Evolutionary conservation across 2,113 vertebrate genomes (phyloP).

Genomic region (Alligator sinensis): DNA sequence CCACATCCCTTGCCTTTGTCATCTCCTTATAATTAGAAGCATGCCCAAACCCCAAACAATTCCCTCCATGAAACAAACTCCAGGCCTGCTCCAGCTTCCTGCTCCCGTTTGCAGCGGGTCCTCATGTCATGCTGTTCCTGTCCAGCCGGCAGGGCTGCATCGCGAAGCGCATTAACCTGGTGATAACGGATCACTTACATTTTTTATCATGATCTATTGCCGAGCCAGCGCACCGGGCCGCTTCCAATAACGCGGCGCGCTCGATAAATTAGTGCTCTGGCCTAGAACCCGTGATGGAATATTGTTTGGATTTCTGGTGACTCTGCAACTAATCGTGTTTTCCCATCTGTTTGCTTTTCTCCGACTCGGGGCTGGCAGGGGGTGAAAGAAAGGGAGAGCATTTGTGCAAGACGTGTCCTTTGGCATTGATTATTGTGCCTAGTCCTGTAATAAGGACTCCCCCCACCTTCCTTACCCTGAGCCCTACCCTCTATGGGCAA

Average conservation of each 20-base stretch:
- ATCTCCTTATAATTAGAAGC: too few species aligned
- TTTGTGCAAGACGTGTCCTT: conserved; percentile 24
- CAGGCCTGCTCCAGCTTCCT: not conserved
- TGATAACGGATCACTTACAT: conserved; percentile 58
- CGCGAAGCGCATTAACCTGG: conserved; percentile 60
- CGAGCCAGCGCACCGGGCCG: conserved; percentile 37
- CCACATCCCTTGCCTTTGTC: not conserved
- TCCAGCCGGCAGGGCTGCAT: conserved; percentile 58
- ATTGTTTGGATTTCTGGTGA: conserved; percentile 63
- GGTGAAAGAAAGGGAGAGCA: conserved; percentile 13
- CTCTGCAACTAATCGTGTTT: conserved; percentile 58
- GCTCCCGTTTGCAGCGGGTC: conserved; percentile 41
- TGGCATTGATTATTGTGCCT: conserved; percentile 17
- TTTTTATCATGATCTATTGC: conserved; percentile 73
- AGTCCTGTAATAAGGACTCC: not conserved
- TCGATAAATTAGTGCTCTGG: conserved; percentile 52
- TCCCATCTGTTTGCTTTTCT: conserved; percentile 61
- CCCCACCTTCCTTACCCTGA: not conserved
- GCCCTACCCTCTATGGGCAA: not conserved
- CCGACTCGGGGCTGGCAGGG: conserved; percentile 27
- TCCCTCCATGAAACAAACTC: too few species aligned
- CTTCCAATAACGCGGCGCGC: not conserved
- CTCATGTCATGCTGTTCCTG: conserved; percentile 67
- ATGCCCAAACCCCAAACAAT: too few species aligned
- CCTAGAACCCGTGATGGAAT: conserved; percentile 61